Base-by-base conservation (phyloP, 2,797 vertebrate species). In the Manis crassicaudata region DNA sequence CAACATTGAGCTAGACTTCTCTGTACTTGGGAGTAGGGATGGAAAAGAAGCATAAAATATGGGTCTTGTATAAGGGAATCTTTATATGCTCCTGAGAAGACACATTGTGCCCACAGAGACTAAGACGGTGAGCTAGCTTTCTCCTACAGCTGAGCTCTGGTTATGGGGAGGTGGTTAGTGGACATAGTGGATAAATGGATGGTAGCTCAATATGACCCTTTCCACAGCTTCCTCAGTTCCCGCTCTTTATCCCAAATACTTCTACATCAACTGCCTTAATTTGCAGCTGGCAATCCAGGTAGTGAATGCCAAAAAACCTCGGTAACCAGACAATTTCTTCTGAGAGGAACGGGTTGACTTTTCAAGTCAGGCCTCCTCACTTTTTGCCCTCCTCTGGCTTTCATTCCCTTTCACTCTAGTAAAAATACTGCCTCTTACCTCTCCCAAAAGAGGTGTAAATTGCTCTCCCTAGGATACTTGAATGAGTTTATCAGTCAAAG, bases 401-500 rank as follows among this genome's bases (percentile, higher is more conserved):
- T 91, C 83, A 75, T 94, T 46, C 29, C 29, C 4, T 63, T 97
- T 94, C 70, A 86, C 50, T 92, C 46, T 73, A 63, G 52, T 88
- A 88, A 95, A 77, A 70, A 63, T 76, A 20, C 52, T 90, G 21
- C 75, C 52, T 90, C 60, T 93, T 90, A 80, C 14, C 32, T 88
- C 29, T 46, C 79, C 18, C 27, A 25, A 94, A 92, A 68, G 21
- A 93, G n/a, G 27, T 46, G 58, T 76, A 96, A 96, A 94, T 94
- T 89, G 37, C 32, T 90, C 50, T 92, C 43, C 32, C 37, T 94
- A 81, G 70, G 67, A 89, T 60, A 81, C 56, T 68, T 68, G 63
- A 90, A 76, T 75, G 35, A 68, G 65, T 79, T 85, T 95, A 86
- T 96, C 70, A 77, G 35, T 86, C 65, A 88, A 80, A 94, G 72